Conservation (phyloP, 2,113 vertebrate species). For the Cnemophilus loriae region DNA sequence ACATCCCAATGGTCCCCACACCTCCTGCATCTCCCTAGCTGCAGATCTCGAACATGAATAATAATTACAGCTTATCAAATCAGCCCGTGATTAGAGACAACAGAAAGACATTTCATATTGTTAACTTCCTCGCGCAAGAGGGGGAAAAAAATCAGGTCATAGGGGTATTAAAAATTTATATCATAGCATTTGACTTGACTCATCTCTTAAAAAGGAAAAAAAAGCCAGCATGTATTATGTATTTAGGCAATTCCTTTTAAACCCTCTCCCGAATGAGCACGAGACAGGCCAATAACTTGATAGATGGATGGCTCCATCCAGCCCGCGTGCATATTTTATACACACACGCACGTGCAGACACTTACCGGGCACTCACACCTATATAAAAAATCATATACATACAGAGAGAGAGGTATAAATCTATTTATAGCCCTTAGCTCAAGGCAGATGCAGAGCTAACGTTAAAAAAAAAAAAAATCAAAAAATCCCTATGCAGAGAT, state of each 20-base stretch:
- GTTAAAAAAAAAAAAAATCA: background rate
- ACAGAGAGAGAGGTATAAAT: background rate
- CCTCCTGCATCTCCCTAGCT: background rate
- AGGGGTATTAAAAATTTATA: constrained; percentile 1
- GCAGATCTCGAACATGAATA: background rate
- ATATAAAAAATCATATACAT: background rate
- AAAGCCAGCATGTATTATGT: constrained; percentile 8
- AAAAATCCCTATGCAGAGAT: background rate
- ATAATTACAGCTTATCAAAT: constrained; percentile 28
- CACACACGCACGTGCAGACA: background rate
- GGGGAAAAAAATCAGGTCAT: constrained; percentile 17
- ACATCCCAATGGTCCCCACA: background rate
- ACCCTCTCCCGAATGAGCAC: background rate
- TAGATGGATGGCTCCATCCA: background rate
- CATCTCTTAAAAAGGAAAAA: constrained; percentile 31
- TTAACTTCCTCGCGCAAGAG: constrained; percentile 7
- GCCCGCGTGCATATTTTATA: background rate
- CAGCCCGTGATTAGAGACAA: constrained; percentile 1
- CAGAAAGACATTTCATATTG: constrained; percentile 22
- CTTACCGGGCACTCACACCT: background rate
- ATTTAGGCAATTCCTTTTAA: constrained; percentile 35
- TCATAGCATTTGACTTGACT: constrained; percentile 24
- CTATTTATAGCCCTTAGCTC: constrained; percentile 3
- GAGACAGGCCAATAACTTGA: background rate
- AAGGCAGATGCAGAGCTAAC: background rate